Conservation (phyloP, 2,888 invertebrate species). For the Neuroscelio doddi region DNA sequence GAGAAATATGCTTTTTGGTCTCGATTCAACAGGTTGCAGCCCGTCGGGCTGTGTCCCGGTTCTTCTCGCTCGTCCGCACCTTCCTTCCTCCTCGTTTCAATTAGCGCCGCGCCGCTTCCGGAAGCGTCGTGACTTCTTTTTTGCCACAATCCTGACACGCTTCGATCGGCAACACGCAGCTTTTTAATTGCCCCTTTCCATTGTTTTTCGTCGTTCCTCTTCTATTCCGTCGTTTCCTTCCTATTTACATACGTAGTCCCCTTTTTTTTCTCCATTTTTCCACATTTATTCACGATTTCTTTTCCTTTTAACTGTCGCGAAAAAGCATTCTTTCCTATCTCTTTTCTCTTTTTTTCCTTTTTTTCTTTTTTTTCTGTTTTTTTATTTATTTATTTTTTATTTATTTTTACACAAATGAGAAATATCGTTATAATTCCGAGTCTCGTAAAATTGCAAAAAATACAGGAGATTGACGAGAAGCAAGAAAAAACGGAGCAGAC, state of each 20-base stretch:
- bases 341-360: conserved; percentile 11
- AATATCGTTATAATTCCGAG: too few species aligned
- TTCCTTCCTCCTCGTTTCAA: conserved; percentile 45
- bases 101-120: conserved; percentile 39
- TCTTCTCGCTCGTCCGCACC: conserved; percentile 29
- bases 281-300: conserved; percentile 2
- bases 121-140: conserved; percentile 34
- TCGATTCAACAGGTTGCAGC: conserved; percentile 61
- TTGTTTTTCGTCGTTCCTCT: conserved; percentile 6
- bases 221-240: not conserved
- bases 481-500: too few species aligned
- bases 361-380: too few species aligned
- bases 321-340: too few species aligned
- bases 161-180: conserved; percentile 39
- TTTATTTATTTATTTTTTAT: not conserved
- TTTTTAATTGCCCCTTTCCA: conserved; percentile 32
- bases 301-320: not conserved
- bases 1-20: conserved; percentile 33
- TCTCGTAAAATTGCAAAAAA: too few species aligned
- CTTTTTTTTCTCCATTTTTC: conserved; percentile 3
- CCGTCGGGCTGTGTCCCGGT: conserved; percentile 41
- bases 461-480: conserved; percentile 22
- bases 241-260: too few species aligned
- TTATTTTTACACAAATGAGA: not conserved
- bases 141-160: conserved; percentile 35